Conservation (phyloP, 2,888 invertebrate genomes). For the Zaprionus bogoriensis region DNA sequence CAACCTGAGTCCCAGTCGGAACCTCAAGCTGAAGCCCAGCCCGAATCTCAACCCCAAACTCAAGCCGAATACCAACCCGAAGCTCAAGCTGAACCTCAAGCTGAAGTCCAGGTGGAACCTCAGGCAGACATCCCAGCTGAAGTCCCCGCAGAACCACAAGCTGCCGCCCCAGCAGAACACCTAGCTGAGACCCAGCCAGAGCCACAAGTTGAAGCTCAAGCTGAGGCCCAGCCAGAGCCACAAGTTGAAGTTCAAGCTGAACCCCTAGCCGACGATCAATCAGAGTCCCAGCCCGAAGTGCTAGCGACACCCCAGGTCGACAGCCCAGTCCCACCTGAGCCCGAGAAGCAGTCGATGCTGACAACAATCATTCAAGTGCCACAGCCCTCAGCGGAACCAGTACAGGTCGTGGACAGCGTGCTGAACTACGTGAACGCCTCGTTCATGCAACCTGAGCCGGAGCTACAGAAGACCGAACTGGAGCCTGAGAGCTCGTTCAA, state of each 20-base stretch:
- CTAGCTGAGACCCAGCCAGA: too few relatives aligned
- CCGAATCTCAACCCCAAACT: not conserved
- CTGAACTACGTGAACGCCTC: slow-evolving; percentile 80
- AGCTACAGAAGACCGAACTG: slow-evolving; percentile 31
- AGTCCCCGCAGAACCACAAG: not conserved
- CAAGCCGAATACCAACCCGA: slow-evolving; percentile 18
- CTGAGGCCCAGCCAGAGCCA: not conserved
- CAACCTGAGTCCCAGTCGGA: not conserved
- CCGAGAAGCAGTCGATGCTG: slow-evolving; percentile 54
- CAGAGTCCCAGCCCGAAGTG: not conserved
- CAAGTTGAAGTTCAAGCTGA: not conserved
- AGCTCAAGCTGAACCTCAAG: too few relatives aligned
- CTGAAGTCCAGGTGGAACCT: not conserved
- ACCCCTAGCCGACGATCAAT: not conserved
- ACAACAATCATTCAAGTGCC: slow-evolving; percentile 72
- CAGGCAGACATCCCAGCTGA: too few relatives aligned
- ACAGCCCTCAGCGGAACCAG: slow-evolving; percentile 26
- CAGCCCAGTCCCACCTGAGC: not conserved
- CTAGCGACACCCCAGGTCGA: not conserved
- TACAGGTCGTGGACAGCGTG: slow-evolving; percentile 71
- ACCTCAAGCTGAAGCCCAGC: not conserved
- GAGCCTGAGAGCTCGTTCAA: slow-evolving; percentile 46
- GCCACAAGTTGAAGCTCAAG: not conserved
- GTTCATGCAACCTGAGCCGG: slow-evolving; percentile 51
- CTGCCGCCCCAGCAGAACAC: too few relatives aligned